These are phyloP conservation scores for Helicoverpa armigera DNA, from an alignment of 1,140 invertebrate species.

Conservation along the genomic window DNA sequence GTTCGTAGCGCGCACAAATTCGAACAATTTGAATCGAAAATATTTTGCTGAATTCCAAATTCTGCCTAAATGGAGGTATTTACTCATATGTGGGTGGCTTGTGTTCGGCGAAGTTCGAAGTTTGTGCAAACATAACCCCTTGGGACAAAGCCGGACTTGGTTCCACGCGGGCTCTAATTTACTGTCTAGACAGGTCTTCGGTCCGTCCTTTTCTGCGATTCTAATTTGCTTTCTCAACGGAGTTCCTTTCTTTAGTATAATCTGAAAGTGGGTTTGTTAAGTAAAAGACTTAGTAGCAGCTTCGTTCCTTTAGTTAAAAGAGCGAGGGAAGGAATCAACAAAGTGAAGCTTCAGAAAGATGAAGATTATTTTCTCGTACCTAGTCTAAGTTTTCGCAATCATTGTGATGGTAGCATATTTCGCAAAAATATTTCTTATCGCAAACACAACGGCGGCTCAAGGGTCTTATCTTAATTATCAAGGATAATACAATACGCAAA, in stretches of 20 bases:
- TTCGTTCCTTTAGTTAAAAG: too few species aligned
- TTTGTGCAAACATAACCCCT: not conserved
- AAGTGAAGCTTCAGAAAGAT: not conserved
- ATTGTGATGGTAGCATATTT: not conserved
- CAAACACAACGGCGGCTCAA: conserved; percentile 39
- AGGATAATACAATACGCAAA: conserved; percentile 39
- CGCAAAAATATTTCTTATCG: conserved; percentile 42
- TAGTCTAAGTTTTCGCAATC: too few species aligned
- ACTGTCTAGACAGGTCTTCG: conserved; percentile 23
- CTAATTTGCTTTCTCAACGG: not conserved
- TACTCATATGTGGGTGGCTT: not conserved
- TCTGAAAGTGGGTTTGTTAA: not conserved
- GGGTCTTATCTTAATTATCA: conserved; percentile 47
- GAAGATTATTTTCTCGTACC: not conserved
- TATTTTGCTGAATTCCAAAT: conserved; percentile 19
- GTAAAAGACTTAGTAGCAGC: too few species aligned
- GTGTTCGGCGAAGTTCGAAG: not conserved
- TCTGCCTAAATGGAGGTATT: not conserved
- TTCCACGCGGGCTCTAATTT: conserved; percentile 9
- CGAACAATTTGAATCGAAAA: conserved; percentile 6
- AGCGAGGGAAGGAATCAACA: not conserved
- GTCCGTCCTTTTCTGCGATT: not conserved
- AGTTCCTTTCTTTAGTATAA: not conserved
- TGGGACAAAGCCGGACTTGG: not conserved
- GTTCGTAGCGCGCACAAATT: conserved; percentile 3